A percentile compares a stretch with the other conserved stretches of the same genome.
Evolutionary conservation across 1,140 invertebrate genomes (phyloP).

Genomic region (Dendroctonus ponderosae): DNA sequence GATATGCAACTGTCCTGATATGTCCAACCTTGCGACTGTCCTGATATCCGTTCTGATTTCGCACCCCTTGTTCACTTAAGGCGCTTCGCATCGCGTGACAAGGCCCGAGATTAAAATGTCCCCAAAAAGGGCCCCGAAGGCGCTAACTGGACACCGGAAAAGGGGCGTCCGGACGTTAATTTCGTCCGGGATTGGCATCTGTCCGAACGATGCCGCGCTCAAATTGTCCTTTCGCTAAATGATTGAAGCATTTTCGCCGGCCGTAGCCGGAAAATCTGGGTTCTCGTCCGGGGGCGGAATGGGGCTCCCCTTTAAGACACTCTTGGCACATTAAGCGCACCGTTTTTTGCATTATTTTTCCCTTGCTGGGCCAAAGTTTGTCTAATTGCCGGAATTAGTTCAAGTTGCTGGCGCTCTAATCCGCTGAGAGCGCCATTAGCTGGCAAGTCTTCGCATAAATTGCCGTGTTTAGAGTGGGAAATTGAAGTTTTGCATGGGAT

Average conservation of each 20-base stretch:
- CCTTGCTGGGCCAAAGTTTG: no score
- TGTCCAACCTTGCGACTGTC: no score
- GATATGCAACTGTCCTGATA: no score
- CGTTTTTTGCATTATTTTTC: not conserved
- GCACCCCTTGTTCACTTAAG: no score
- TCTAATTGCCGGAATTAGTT: no score
- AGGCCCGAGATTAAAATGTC: slow-evolving; percentile 21
- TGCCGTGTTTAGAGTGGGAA: no score
- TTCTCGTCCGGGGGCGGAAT: not conserved
- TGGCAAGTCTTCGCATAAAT: no score
- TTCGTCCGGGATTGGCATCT: slow-evolving; percentile 20
- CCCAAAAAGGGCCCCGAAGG: slow-evolving; percentile 11
- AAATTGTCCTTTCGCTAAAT: slow-evolving; percentile 12
- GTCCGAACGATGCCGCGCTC: not conserved
- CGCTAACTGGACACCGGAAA: slow-evolving; percentile 24
- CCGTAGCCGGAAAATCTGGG: not conserved
- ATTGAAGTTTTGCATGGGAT: no score
- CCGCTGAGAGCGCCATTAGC: no score
- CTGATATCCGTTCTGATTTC: no score
- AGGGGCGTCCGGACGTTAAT: slow-evolving; percentile 16
- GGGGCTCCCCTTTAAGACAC: not conserved
- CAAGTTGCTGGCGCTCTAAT: no score
- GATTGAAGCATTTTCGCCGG: slow-evolving; percentile 11
- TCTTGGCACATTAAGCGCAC: not conserved
- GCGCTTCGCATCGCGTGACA: slow-evolving; percentile 2